Conservation (phyloP, 2,797 vertebrate species). For the Ptychadena robeensis region DNA sequence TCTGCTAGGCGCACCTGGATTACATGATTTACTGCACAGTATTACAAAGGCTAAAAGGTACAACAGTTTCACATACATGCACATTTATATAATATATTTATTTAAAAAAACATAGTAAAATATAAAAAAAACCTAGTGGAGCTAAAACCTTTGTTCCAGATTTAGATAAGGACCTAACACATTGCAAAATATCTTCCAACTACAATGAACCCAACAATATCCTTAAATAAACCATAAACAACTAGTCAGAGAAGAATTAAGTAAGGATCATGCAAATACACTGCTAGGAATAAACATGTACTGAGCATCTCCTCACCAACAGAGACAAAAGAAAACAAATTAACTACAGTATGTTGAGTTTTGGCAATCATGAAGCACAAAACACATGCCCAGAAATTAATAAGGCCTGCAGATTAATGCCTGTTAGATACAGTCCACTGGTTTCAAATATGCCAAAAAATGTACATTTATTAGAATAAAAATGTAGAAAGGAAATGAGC, state of each 20-base stretch:
- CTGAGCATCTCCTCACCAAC: not conserved
- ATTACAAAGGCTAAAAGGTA: too few relatives aligned
- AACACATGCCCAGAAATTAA: slow-evolving; percentile 58
- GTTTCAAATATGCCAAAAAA: slow-evolving; percentile 42
- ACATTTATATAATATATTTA: too few relatives aligned
- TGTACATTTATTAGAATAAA: slow-evolving; percentile 19
- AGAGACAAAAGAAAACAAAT: slow-evolving; percentile 35
- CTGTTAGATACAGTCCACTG: slow-evolving; percentile 49
- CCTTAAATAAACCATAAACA: not conserved
- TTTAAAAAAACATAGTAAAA: too few relatives aligned
- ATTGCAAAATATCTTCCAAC: not conserved
- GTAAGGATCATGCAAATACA: not conserved
- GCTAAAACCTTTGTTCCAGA: too few relatives aligned
- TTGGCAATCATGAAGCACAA: slow-evolving; percentile 37
- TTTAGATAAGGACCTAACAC: not conserved
- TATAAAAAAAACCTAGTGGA: too few relatives aligned
- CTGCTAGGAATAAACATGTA: slow-evolving; percentile 1
- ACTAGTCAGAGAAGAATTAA: not conserved
- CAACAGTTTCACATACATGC: too few relatives aligned
- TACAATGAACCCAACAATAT: not conserved
- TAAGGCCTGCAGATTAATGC: slow-evolving; percentile 50
- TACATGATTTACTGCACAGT: too few relatives aligned
- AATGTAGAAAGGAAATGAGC: slow-evolving; percentile 19
- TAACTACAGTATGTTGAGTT: slow-evolving; percentile 44
- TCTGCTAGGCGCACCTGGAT: too few relatives aligned